Evolutionary conservation across 2,113 vertebrate species (phyloP).

Genomic region (Alces alces): DNA sequence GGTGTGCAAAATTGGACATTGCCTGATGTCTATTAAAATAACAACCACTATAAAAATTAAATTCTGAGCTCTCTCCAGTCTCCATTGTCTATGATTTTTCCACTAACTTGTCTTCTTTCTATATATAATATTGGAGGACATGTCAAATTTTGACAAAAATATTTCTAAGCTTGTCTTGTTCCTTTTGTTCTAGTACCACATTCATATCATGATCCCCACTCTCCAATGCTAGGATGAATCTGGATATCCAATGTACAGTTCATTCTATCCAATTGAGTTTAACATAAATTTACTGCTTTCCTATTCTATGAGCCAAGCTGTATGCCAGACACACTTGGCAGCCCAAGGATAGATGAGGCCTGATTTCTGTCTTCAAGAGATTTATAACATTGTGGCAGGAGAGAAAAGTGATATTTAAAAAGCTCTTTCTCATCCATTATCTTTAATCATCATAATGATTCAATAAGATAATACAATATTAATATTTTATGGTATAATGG

Average conservation of each 20-base stretch:
- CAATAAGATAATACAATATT: background rate
- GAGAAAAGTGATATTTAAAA: constrained; percentile 19
- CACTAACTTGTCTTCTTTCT: background rate
- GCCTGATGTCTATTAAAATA: background rate
- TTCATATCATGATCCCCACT: background rate
- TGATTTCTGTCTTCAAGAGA: background rate
- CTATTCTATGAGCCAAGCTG: background rate
- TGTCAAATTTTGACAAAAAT: background rate
- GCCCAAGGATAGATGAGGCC: background rate
- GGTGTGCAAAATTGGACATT: background rate
- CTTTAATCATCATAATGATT: background rate
- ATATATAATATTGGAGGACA: background rate
- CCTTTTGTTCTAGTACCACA: background rate
- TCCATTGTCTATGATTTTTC: background rate
- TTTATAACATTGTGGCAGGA: background rate
- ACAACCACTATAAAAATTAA: background rate
- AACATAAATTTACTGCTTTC: background rate
- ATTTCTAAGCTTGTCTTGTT: background rate
- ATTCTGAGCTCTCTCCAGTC: background rate
- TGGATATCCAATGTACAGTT: background rate
- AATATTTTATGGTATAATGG: background rate
- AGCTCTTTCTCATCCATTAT: background rate
- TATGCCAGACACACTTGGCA: background rate
- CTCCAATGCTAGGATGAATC: background rate
- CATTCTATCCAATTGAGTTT: background rate